phyloP scores from a whole-genome alignment of 2,113 vertebrate species.

The Serilophus lunatus region DNA sequence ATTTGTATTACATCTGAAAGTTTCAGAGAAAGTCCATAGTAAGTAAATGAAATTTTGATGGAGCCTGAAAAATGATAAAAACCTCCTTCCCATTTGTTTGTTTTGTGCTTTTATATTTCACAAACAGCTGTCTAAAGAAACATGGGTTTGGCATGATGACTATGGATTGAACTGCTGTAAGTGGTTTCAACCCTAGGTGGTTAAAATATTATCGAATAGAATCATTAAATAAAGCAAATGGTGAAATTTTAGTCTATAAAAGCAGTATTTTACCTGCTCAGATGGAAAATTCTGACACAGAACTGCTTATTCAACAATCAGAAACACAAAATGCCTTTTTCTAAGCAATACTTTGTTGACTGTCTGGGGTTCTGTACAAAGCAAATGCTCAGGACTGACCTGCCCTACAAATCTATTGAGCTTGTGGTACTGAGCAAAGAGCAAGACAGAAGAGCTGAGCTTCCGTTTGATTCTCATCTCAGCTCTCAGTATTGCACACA shows the following conservation, averaged over 20 bases:
- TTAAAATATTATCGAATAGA: not conserved
- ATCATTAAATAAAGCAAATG: not conserved
- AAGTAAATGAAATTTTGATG: not conserved
- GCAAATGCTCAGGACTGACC: not conserved
- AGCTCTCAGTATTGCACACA: not conserved
- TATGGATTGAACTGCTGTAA: not conserved
- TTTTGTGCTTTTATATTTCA: not conserved
- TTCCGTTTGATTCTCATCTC: not conserved
- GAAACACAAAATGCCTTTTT: not conserved
- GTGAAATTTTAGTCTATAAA: not conserved
- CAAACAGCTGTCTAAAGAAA: not conserved
- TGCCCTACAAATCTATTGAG: not conserved
- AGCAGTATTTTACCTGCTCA: not conserved
- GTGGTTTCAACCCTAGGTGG: not conserved
- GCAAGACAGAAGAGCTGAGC: not conserved
- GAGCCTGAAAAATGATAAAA: not conserved
- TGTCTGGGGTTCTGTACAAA: not conserved
- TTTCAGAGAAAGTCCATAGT: not conserved
- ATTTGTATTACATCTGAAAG: slow-evolving; percentile 39
- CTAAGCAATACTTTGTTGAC: not conserved
- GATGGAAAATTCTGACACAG: not conserved
- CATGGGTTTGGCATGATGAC: not conserved
- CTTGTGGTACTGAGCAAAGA: not conserved
- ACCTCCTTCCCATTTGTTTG: not conserved
- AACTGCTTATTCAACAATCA: not conserved